Evolutionary conservation across 2,888 invertebrate genomes (phyloP), one percentile per base, ranked within the genome.

Genomic region (Tetheella fluctuosa): DNA sequence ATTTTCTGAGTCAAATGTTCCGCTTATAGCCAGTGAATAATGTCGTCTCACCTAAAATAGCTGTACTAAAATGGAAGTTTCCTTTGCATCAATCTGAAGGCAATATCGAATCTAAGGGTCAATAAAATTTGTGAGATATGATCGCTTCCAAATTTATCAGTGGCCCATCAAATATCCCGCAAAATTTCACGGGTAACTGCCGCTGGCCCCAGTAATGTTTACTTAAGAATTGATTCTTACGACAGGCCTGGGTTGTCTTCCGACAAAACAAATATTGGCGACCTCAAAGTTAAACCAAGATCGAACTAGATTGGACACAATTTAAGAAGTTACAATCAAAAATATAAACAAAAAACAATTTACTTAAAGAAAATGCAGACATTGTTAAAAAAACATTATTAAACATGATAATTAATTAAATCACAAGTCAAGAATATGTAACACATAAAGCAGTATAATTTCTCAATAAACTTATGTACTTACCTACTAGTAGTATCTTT

Each of bases 71-170:
- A 70, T 67, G 60, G 59, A 63, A 64, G 65, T 65, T 64, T 66
- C 56, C 56, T 42, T 37, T 52, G 63, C 64, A 64, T 73, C 69
- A 68, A 70, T 69, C 68, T 59, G 66, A 67, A 62, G 66, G 69
- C 70, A 80, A 84, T 83, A 83, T 84, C 79, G 70, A 78, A 80
- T 81, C 75, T 81, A 84, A 86, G 80, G 84, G 82, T 81, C 85
- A 83, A 85, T 86, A 84, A 85, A 87, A 84, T 79, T n/a, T 79
- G 77, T 78, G 70, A 85, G 84, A 84, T 85, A 83, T 81, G 79
- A 84, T 84, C 81, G 71, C 63, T 65, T 68, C 73, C 69, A 74
- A 83, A 81, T 83, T 83, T 83, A 84, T 81, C 82, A 82, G 80
- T 71, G 71, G 70, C 73, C 78, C 76, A 77, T 81, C 77, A 77